Base-by-base conservation (phyloP, 2,888 invertebrate species). In the Onthophagus sagittarius region DNA sequence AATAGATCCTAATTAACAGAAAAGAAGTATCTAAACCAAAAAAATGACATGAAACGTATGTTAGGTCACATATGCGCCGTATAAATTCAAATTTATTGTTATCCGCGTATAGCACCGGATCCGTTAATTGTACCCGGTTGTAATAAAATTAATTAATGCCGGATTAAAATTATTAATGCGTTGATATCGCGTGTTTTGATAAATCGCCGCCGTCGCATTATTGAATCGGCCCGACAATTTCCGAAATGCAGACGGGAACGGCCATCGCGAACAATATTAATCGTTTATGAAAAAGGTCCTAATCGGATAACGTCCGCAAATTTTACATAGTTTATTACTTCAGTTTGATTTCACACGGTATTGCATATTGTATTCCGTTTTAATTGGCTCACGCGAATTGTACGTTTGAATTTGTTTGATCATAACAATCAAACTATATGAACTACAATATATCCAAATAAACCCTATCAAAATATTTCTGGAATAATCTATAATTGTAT, bases 61-160 rank as follows among this genome's bases (percentile, higher is more conserved):
- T n/a, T n/a, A n/a, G 5, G 1, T 31, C 67, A n/a, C 23, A 65
- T 15, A 15, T n/a, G 4, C 3, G 65, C 14, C 65, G 15, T 15
- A 65, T 15, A 65, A 65, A 65, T 15, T 15, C 15, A 23, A 23
- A 67, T 67, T 67, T 67, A 67, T 67, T 32, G 67, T 67, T 67
- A 67, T 67, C 32, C 23, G 23, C 9, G 23, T 23, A 23, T 23
- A 23, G 7, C 0, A 23, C 31, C 67, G 32, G 32, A 67, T 67
- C 31, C 32, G 67, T 67, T 67, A 67, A 67, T 67, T 67, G 67
- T 23, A 13, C 23, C n/a, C 32, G 5, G 23, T 9, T 23, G 5
- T 23, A 23, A 67, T 67, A 67, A 67, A 67, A 67, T 67, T 67
- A 67, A 67, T 67, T 67, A 67, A 67, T 67, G 67, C 31, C 9